Conservation (phyloP, 2,113 vertebrate species). For the Hippocampus abdominalis region DNA sequence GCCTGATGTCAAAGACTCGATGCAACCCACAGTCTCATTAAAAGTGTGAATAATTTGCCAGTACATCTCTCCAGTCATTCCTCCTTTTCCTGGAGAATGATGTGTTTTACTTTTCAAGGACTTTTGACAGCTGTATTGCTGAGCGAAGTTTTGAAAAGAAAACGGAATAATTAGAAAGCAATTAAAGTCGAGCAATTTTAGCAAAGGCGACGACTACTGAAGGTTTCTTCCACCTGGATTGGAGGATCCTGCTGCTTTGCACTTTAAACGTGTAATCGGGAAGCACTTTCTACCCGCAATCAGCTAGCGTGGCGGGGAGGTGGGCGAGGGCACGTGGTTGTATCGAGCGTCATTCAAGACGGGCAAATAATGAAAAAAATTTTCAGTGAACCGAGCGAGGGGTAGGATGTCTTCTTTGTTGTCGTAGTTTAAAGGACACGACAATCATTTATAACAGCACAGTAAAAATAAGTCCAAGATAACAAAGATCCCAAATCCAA, state of each 20-base stretch:
- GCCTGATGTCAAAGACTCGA: conserved; percentile 41
- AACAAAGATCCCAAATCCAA: no score
- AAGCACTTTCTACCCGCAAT: conserved; percentile 45
- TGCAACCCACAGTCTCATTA: conserved; percentile 41
- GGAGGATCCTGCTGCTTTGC: conserved; percentile 37
- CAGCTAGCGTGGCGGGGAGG: conserved; percentile 14
- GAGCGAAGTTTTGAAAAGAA: neutral
- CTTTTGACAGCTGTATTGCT: neutral
- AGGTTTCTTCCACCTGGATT: conserved; percentile 15
- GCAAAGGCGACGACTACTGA: conserved; percentile 16
- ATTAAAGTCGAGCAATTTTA: conserved; percentile 20
- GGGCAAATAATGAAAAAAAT: conserved; percentile 7
- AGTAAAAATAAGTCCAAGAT: neutral
- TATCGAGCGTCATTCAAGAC: conserved; percentile 1
- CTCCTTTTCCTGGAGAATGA: neutral
- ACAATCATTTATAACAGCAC: neutral
- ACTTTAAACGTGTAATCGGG: conserved; percentile 34
- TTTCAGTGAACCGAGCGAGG: neutral
- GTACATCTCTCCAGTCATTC: conserved; percentile 17
- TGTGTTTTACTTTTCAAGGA: conserved; percentile 2
- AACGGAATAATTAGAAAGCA: conserved; percentile 12
- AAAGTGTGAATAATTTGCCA: conserved; percentile 38
- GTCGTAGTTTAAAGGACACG: neutral
- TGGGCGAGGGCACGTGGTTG: neutral
- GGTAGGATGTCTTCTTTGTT: neutral